A percentile compares a stretch with the other conserved stretches of the same genome.
Conservation (phyloP, 2,797 vertebrate species). For the Microctenopoma stevenorrisi region DNA sequence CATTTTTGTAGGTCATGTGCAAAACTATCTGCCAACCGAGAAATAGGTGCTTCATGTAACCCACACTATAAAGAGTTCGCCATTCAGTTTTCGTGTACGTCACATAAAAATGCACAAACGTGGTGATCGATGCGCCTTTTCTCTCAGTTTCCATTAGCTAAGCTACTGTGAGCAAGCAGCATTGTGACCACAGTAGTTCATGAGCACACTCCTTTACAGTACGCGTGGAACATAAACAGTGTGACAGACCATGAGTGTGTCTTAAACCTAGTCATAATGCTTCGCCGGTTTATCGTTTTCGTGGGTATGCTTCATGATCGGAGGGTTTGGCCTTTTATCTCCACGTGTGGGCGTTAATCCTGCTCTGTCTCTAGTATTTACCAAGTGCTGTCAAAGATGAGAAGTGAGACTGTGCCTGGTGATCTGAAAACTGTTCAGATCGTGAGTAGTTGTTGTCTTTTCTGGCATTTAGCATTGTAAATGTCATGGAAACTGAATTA, state of each 20-base stretch:
- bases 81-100: too few relatives aligned
- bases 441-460: constrained; percentile 29
- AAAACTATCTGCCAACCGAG: not conserved
- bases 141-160: not conserved
- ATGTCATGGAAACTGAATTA: constrained; percentile 48
- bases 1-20: not conserved
- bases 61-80: too few relatives aligned
- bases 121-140: not conserved
- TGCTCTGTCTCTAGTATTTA: constrained; percentile 60
- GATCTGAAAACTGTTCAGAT: constrained; percentile 18
- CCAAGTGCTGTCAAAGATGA: constrained; percentile 36
- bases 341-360: constrained; percentile 42
- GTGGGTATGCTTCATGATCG: constrained; percentile 21
- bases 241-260: constrained; percentile 16
- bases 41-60: not conserved
- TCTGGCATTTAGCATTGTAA: constrained; percentile 15
- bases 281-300: constrained; percentile 23
- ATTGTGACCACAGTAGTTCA: not conserved
- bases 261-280: constrained; percentile 24
- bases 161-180: constrained; percentile 5
- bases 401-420: constrained; percentile 14
- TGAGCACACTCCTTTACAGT: constrained; percentile 21
- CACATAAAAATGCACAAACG: too few relatives aligned
- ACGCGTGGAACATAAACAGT: constrained; percentile 34
- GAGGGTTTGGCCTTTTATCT: constrained; percentile 22